phyloP scores from a whole-genome alignment of 2,888 invertebrate genomes.

The Dasypolia templi region DNA sequence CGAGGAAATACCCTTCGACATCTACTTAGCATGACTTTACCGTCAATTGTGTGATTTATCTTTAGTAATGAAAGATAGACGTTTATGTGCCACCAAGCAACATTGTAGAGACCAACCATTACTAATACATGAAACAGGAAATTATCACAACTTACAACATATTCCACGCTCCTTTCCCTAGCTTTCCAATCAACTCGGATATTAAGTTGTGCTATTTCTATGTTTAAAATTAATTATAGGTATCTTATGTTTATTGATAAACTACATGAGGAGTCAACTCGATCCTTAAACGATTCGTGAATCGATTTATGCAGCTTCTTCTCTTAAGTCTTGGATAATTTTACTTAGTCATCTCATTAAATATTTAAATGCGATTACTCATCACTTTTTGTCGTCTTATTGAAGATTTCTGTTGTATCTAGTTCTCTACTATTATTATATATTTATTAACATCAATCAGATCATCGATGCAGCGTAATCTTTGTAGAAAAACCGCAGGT shows the following conservation, averaged over 20 bases:
- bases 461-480: background rate
- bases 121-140: constrained; percentile 54
- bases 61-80: background rate
- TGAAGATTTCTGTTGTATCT: constrained; percentile 10
- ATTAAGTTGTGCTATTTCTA: constrained; percentile 58
- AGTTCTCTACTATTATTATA: background rate
- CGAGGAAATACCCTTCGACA: background rate
- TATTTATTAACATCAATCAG: constrained; percentile 4
- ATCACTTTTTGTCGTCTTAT: constrained; percentile 5
- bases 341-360: constrained; percentile 6
- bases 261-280: constrained; percentile 15
- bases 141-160: constrained; percentile 59
- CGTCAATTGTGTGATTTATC: background rate
- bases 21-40: background rate
- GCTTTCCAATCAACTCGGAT: constrained; percentile 58
- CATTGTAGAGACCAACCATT: constrained; percentile 37
- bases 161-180: constrained; percentile 62
- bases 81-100: constrained; percentile 10
- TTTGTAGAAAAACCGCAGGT: constrained; percentile 2
- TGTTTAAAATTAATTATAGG: constrained; percentile 47
- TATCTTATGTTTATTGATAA: constrained; percentile 39
- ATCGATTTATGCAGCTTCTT: background rate
- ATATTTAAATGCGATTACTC: constrained; percentile 15
- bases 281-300: constrained; percentile 7
- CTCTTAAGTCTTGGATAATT: background rate